phyloP scores from a whole-genome alignment of 2,888 invertebrate genomes.

The Drosophila subquinaria region DNA sequence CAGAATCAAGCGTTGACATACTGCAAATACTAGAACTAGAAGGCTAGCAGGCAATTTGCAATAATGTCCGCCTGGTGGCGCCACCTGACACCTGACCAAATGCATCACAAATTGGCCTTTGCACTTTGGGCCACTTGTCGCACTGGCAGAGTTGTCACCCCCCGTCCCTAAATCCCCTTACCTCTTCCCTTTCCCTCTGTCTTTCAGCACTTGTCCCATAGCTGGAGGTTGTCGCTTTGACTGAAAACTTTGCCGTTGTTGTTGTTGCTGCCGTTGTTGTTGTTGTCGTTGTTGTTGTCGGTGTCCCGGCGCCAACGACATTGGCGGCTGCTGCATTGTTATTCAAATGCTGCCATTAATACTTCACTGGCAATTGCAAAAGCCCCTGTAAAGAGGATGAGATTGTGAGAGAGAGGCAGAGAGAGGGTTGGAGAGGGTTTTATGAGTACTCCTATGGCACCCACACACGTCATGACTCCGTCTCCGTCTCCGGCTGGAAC shows the following conservation, averaged over 20 bases:
- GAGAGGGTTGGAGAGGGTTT: not conserved
- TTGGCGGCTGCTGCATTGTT: conserved; percentile 61
- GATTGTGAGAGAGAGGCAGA: not conserved
- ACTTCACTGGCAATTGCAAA: conserved; percentile 77
- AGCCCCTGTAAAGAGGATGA: conserved; percentile 26
- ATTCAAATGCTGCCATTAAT: conserved; percentile 79
- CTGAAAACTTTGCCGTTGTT: conserved; percentile 41
- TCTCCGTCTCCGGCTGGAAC: conserved; percentile 7
- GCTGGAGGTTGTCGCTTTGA: conserved; percentile 1
- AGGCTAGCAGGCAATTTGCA: conserved; percentile 5
- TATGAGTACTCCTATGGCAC: conserved; percentile 18
- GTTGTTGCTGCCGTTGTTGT: conserved; percentile 5
- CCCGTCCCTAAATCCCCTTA: not conserved
- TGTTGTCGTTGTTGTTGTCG: conserved; percentile 11
- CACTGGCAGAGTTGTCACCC: conserved; percentile 8
- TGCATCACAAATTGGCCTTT: conserved; percentile 55
- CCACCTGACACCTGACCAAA: conserved; percentile 46
- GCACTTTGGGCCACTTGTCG: conserved; percentile 44
- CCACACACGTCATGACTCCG: conserved; percentile 27
- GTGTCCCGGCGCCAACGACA: conserved; percentile 28
- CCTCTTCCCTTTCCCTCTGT: not conserved
- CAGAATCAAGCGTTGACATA: not conserved
- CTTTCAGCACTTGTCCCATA: not conserved
- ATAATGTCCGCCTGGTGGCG: conserved; percentile 20
- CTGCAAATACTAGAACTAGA: not conserved